A percentile compares a stretch with the other conserved stretches of the same genome.
Conservation (phyloP, 2,888 invertebrate species). For the Strigamia crassipes region DNA sequence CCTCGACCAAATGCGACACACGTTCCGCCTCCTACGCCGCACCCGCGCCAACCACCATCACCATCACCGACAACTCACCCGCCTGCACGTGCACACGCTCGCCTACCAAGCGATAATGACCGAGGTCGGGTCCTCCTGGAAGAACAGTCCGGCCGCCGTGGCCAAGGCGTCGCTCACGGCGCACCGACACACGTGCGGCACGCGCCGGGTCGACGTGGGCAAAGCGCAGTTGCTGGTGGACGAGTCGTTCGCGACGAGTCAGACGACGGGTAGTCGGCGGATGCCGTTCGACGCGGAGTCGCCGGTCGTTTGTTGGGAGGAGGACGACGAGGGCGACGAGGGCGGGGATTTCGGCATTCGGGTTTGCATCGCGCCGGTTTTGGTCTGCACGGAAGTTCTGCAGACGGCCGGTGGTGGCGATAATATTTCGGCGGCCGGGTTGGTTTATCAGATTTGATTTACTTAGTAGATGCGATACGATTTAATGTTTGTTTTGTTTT, state of each 20-base stretch:
- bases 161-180: conserved; percentile 83
- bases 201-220: conserved; percentile 65
- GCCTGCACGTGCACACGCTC: conserved; percentile 82
- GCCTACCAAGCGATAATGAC: conserved; percentile 85
- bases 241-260: conserved; percentile 78
- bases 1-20: conserved; percentile 77
- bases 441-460: conserved; percentile 62
- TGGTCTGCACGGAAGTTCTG: conserved; percentile 79
- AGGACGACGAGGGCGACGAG: conserved; percentile 64
- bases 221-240: conserved; percentile 73
- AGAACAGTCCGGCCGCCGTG: conserved; percentile 75
- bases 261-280: conserved; percentile 62
- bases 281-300: conserved; percentile 70
- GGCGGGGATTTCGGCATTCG: conserved; percentile 61
- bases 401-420: conserved; percentile 86
- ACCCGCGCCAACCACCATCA: no score
- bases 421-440: conserved; percentile 85
- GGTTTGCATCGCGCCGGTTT: conserved; percentile 80
- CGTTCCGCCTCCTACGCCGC: conserved; percentile 60
- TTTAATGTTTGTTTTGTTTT: conserved; percentile 27
- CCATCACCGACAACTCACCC: conserved; percentile 67
- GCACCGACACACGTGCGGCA: conserved; percentile 79
- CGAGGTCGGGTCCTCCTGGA: conserved; percentile 72
- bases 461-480: conserved; percentile 56
- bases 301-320: conserved; percentile 83